These are phyloP conservation scores for Dasypus novemcinctus DNA, from an alignment of 2,113 vertebrate genomes.

Conservation along the genomic window DNA sequence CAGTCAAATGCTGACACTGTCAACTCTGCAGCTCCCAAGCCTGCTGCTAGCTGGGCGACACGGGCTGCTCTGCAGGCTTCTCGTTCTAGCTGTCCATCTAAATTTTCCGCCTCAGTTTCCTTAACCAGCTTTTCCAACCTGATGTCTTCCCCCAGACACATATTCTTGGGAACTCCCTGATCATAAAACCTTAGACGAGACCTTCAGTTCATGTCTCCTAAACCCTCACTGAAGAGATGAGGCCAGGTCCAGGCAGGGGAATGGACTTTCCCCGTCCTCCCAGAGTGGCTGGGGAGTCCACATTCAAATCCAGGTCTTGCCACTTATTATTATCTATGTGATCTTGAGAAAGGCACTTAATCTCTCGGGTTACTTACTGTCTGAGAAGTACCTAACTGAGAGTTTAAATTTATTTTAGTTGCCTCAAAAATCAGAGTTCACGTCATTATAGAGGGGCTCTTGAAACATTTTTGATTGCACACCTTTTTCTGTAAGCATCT, in stretches of 20 bases:
- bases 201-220: background rate
- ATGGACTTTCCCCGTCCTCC: background rate
- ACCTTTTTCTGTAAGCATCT: background rate
- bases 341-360: background rate
- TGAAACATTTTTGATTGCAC: background rate
- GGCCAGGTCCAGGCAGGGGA: background rate
- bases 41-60: background rate
- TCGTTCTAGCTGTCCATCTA: background rate
- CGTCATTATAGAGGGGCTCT: background rate
- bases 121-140: background rate
- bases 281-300: background rate
- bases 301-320: background rate
- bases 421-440: background rate
- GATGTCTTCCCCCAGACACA: background rate
- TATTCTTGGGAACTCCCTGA: background rate
- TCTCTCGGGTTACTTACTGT: background rate
- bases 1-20: constrained; percentile 25
- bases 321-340: background rate
- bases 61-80: background rate
- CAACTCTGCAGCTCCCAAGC: background rate
- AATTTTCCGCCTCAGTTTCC: background rate
- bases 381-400: background rate
- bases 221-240: background rate
- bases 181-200: background rate
- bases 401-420: background rate